Evolutionary conservation across 2,797 vertebrate species (phyloP).

Genomic region (Adrianichthys oophorus): DNA sequence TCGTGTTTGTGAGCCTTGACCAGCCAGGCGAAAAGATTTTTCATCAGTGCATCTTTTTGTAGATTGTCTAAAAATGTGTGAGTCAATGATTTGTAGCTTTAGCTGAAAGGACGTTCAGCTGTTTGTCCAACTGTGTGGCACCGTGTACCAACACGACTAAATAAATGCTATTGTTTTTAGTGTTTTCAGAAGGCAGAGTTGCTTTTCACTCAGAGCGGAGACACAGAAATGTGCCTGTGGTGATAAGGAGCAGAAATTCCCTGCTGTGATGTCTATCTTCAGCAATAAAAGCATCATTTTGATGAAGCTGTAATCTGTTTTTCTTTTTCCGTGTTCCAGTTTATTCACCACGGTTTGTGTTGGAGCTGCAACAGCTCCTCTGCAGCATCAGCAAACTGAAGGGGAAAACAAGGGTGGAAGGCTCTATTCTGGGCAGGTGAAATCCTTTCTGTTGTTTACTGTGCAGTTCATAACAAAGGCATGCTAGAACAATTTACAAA

Average conservation of each 20-base stretch:
- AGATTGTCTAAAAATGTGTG: constrained; percentile 19
- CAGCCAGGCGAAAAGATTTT: constrained; percentile 2
- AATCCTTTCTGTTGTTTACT: too few species aligned
- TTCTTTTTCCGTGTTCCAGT: constrained; percentile 13
- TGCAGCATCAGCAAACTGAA: constrained; percentile 20
- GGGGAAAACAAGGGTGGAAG: not conserved
- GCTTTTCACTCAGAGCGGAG: constrained; percentile 9
- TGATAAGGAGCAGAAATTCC: constrained; percentile 26
- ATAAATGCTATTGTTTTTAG: constrained; percentile 42
- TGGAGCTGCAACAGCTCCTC: constrained; percentile 1
- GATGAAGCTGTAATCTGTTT: constrained; percentile 36
- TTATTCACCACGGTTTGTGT: constrained; percentile 26
- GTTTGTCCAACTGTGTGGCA: constrained; percentile 22
- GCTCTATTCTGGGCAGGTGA: not conserved
- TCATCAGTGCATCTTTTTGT: not conserved
- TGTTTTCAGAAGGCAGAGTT: constrained; percentile 26
- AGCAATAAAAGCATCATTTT: constrained; percentile 21
- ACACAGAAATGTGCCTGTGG: constrained; percentile 29
- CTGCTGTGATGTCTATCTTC: constrained; percentile 31
- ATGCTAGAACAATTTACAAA: too few species aligned
- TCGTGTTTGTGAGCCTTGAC: constrained; percentile 1
- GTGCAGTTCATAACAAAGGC: too few species aligned
- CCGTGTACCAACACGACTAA: constrained; percentile 23
- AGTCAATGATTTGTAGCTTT: constrained; percentile 14
- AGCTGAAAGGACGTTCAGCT: constrained; percentile 15